These are phyloP conservation scores for Ichneumoninae sp. DNA, from an alignment of 2,888 invertebrate species.

Conservation along the genomic window DNA sequence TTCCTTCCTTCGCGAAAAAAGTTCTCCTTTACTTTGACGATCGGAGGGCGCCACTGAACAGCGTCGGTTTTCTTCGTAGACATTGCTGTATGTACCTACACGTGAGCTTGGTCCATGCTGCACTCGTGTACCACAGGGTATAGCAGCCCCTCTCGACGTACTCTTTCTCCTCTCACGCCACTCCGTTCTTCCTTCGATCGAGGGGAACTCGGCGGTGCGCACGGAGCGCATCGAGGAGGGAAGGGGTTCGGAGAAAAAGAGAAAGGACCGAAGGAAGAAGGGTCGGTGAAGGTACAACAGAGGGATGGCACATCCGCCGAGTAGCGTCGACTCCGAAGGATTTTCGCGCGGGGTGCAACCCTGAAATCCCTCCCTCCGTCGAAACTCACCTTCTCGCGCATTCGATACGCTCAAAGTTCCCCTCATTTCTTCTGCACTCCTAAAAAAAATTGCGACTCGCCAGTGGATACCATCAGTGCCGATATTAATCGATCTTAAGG, in stretches of 20 bases:
- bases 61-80: slow-evolving; percentile 70
- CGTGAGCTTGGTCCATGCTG: slow-evolving; percentile 51
- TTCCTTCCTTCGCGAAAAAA: slow-evolving; percentile 37
- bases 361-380: slow-evolving; percentile 46
- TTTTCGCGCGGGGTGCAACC: slow-evolving; percentile 1
- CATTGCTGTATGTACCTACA: slow-evolving; percentile 33
- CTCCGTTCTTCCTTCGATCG: slow-evolving; percentile 37
- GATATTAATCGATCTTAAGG: too few relatives aligned
- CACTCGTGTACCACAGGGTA: slow-evolving; percentile 22
- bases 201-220: slow-evolving; percentile 48
- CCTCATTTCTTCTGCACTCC: neutral
- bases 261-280: slow-evolving; percentile 25
- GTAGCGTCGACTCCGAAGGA: slow-evolving; percentile 36
- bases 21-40: slow-evolving; percentile 49
- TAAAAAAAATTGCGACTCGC: neutral
- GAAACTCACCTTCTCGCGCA: slow-evolving; percentile 12
- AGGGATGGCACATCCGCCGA: slow-evolving; percentile 36
- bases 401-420: neutral
- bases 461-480: too few relatives aligned
- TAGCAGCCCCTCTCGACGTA: slow-evolving; percentile 48
- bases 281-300: slow-evolving; percentile 47
- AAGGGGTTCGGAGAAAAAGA: slow-evolving; percentile 17
- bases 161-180: slow-evolving; percentile 63
- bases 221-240: slow-evolving; percentile 28
- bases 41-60: slow-evolving; percentile 80